Evolutionary conservation across 1,140 invertebrate species (phyloP).

Genomic region (Neuroterus valhalla): DNA sequence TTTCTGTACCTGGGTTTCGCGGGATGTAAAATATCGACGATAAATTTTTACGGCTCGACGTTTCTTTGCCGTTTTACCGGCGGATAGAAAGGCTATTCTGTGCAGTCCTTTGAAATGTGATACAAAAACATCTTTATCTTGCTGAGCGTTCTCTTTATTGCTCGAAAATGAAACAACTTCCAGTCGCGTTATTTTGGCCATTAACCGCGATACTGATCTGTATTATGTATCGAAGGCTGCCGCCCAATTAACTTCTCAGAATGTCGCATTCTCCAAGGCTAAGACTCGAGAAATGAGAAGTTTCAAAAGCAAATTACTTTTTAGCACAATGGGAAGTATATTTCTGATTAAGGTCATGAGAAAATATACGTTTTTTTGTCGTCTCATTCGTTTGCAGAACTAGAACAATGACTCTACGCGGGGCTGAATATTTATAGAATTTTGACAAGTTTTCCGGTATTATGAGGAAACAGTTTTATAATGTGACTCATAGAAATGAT

Average conservation of each 20-base stretch:
- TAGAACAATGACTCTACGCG: too few relatives aligned
- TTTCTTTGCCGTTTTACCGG: conserved; percentile 3
- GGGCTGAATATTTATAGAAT: too few relatives aligned
- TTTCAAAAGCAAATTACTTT: too few relatives aligned
- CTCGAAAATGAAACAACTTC: conserved; percentile 5
- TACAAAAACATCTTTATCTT: conserved; percentile 28
- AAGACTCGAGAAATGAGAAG: background rate
- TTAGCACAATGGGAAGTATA: too few relatives aligned
- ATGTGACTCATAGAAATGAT: too few relatives aligned
- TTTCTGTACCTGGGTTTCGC: background rate
- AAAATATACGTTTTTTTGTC: too few relatives aligned
- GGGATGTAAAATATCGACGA: conserved; percentile 16
- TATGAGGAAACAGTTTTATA: too few relatives aligned
- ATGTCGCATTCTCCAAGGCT: background rate
- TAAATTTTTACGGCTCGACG: conserved; percentile 29
- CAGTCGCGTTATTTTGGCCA: conserved; percentile 1
- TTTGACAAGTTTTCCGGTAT: too few relatives aligned
- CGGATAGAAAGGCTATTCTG: background rate
- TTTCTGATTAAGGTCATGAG: too few relatives aligned
- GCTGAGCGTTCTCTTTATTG: conserved; percentile 7
- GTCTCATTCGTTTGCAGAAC: too few relatives aligned
- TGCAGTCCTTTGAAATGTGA: conserved; percentile 16
- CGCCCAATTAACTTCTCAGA: conserved; percentile 1
- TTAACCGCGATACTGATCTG: background rate
- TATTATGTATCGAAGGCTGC: too few relatives aligned